Base-by-base conservation (phyloP, 37 sponge, comb jelly and placozoan genomes). In the Crambe crambe region DNA sequence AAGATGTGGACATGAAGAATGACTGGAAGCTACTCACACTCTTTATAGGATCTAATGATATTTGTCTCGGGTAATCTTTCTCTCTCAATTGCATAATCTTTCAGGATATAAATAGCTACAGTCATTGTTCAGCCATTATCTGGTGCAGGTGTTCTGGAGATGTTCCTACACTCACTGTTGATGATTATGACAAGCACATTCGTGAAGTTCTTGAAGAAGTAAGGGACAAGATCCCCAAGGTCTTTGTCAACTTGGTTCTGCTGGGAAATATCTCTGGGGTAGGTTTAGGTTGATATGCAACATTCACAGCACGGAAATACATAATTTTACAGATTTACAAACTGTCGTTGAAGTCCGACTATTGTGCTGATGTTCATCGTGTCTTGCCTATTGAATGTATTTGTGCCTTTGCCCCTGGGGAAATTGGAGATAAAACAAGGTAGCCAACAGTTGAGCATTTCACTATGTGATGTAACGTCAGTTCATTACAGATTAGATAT, bases 1-100 rank as follows among this genome's bases (percentile, higher is more conserved):
- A 47, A 47, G 40, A 82, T 9, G 68, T 93, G 26, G 87, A 93
- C 72, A 93, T 93, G 83, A 39, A 74, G 38, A 89, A 89, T 69
- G 94, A 93, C 68, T 93, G 94, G 94, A 93, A 93, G 68, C 38
- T 93, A 21, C 70, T 93, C 43, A 89, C 90, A 22, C 78, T 93
- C 22, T 61, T 93, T 6, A 75, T 89, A 76, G 94, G 94, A 71
- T 78, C 84, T 38, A 93, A 93, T 86, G 94, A 93, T 39, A 58
- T 93, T 1, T 93, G 94, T 57, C 60, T 93, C 21, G 89, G 83
- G 89, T 93, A 51, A 12, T n/a, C n/a, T n/a, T n/a, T n/a, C n/a
- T n/a, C n/a, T n/a, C n/a, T n/a, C n/a, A n/a, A n/a, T n/a, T n/a
- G n/a, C n/a, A n/a, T n/a, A n/a, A n/a, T n/a, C n/a, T n/a, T n/a